Base-by-base conservation (phyloP, 2,888 invertebrate species). In the Ennomos fuscantarius region DNA sequence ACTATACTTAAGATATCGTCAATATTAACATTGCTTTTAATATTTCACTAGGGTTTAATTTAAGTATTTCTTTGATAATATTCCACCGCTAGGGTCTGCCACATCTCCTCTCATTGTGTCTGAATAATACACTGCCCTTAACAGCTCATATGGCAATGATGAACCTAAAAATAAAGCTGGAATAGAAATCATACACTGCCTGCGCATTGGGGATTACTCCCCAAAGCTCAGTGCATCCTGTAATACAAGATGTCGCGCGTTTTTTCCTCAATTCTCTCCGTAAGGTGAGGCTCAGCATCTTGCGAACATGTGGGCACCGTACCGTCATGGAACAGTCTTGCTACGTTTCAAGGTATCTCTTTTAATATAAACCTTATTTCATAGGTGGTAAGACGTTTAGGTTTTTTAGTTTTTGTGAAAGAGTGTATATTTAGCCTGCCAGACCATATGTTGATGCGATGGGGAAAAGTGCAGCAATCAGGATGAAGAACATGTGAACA, bases 221-320 rank as follows among this genome's bases (percentile, higher is more conserved):
- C 82, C 62, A 80, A 78, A 56, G 55, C 53, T 40, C 58, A 87
- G 81, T 81, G 83, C 86, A 89, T 91, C 91, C 91, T 91, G 91
- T 92, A 91, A 92, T 78, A 70, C 77, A 87, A 92, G 89, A 87
- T 80, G 85, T 76, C 70, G 66, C 63, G 52, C 74, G 86, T 87
- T 92, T 90, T 87, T 82, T 79, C 76, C 66, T 69, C 82, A 84
- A 86, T 81, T 83, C 80, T 79, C 84, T 82, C 80, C 77, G 86
- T 81, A 86, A 87, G 85, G 76, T 83, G 85, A 87, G 72, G 75
- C 78, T 62, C 77, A 71, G 80, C 91, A 91, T 89, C 80, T 90
- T 92, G 91, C 81, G 71, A 55, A 49, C 65, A 68, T 68, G 59
- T 65, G 67, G 56, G 39, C 53, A 55, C 53, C 57, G 57, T 48